A percentile compares a stretch with the other conserved stretches of the same genome.
Evolutionary conservation across 2,113 vertebrate species (phyloP).

Genomic region (Smithornis capensis): DNA sequence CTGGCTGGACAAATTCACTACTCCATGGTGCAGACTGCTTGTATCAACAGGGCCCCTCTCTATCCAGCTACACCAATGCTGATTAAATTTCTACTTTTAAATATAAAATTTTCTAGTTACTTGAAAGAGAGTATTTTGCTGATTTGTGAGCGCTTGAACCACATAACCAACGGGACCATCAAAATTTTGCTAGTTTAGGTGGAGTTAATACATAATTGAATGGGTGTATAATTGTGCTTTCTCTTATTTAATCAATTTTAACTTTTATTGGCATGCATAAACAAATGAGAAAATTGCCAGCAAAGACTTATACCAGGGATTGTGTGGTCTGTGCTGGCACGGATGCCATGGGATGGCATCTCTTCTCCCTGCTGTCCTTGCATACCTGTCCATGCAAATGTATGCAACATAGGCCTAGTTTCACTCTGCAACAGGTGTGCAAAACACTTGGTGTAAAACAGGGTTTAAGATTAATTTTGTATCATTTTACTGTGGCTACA

Average conservation of each 20-base stretch:
- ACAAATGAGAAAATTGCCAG: neutral
- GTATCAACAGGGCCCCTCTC: neutral
- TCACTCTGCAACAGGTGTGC: neutral
- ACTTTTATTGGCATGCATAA: neutral
- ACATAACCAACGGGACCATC: rapidly evolving
- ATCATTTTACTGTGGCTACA: neutral
- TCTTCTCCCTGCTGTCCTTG: neutral
- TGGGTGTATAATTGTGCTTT: neutral
- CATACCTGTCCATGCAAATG: neutral
- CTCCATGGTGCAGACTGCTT: rapidly evolving
- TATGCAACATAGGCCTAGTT: neutral
- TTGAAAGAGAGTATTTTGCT: neutral
- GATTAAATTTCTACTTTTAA: neutral
- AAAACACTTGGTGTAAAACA: neutral
- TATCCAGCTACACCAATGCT: neutral
- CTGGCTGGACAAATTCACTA: neutral
- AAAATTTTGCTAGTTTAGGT: neutral
- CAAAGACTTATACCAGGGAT: neutral
- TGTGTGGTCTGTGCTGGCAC: neutral
- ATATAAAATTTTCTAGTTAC: neutral
- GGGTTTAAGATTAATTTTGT: neutral
- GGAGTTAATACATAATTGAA: neutral
- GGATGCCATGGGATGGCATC: neutral
- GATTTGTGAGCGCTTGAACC: neutral
- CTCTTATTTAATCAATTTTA: neutral